phyloP scores from a whole-genome alignment of 2,888 invertebrate species.

The Agrotis clavis region DNA sequence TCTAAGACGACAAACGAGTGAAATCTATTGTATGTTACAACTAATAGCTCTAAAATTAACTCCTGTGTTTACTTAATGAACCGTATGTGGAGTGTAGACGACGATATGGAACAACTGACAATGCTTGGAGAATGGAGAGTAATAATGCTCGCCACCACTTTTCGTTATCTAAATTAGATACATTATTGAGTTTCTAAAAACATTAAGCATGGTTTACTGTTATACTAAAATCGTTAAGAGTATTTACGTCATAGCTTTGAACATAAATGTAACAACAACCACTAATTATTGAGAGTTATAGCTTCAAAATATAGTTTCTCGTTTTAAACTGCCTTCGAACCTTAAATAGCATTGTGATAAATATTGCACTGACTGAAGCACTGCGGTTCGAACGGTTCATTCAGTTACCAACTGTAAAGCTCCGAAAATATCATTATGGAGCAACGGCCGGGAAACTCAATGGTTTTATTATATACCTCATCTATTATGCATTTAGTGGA shows the following conservation, averaged over 20 bases:
- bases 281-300: conserved; percentile 58
- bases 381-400: conserved; percentile 67
- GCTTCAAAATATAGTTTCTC: conserved; percentile 62
- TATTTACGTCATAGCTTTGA: conserved; percentile 55
- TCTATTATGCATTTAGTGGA: conserved; percentile 86
- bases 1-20: conserved; percentile 29
- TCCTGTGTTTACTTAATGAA: conserved; percentile 64
- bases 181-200: conserved; percentile 70
- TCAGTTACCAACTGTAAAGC: conserved; percentile 75
- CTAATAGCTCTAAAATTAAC: conserved; percentile 68
- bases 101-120: conserved; percentile 49
- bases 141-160: conserved; percentile 62
- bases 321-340: conserved; percentile 56
- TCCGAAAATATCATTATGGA: conserved; percentile 83
- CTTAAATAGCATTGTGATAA: conserved; percentile 68
- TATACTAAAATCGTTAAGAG: conserved; percentile 66
- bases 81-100: conserved; percentile 27
- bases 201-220: conserved; percentile 71
- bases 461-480: conserved; percentile 87
- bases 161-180: conserved; percentile 62
- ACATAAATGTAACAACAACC: conserved; percentile 63
- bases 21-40: conserved; percentile 58
- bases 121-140: conserved; percentile 65
- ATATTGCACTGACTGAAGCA: conserved; percentile 62
- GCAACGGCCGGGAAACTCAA: conserved; percentile 81